A percentile compares a stretch with the other conserved stretches of the same genome.
Evolutionary conservation across 1,140 invertebrate genomes (phyloP).

Genomic region (Cepaea nemoralis): DNA sequence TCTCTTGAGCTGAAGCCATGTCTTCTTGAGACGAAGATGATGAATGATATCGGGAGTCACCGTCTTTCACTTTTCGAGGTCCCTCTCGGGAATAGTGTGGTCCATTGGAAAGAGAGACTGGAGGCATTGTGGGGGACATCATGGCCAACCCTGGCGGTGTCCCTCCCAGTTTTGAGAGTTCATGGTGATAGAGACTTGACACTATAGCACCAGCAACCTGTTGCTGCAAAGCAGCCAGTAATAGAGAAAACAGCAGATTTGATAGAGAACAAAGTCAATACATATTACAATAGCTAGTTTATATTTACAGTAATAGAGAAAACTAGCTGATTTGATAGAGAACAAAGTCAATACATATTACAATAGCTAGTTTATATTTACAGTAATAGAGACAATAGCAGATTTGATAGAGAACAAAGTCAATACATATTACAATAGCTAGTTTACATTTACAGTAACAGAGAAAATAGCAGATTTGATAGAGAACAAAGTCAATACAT

Average conservation of each 20-base stretch:
- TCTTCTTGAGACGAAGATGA: slow-evolving; percentile 45
- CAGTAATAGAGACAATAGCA: slow-evolving; percentile 6
- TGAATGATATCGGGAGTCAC: slow-evolving; percentile 36
- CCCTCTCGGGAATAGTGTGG: slow-evolving; percentile 38
- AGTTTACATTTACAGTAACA: no score
- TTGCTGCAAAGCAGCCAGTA: slow-evolving; percentile 54
- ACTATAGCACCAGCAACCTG: slow-evolving; percentile 66
- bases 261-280: no score
- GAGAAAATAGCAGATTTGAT: no score
- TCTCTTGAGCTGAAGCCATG: slow-evolving; percentile 83
- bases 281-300: not conserved
- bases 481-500: no score
- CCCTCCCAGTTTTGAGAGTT: slow-evolving; percentile 61
- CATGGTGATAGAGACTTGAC: slow-evolving; percentile 66
- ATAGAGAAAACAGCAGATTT: not conserved
- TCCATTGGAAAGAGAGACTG: slow-evolving; percentile 31
- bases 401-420: not conserved
- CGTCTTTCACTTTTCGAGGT: slow-evolving; percentile 38
- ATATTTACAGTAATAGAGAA: no score
- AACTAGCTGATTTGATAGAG: no score
- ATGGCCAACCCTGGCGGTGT: slow-evolving; percentile 33
- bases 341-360: no score
- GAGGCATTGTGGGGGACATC: slow-evolving; percentile 42
- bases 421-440: no score
- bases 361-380: no score